Evolutionary conservation across 1,140 invertebrate genomes (phyloP).

Genomic region (Leptinotarsa undecemlineata): DNA sequence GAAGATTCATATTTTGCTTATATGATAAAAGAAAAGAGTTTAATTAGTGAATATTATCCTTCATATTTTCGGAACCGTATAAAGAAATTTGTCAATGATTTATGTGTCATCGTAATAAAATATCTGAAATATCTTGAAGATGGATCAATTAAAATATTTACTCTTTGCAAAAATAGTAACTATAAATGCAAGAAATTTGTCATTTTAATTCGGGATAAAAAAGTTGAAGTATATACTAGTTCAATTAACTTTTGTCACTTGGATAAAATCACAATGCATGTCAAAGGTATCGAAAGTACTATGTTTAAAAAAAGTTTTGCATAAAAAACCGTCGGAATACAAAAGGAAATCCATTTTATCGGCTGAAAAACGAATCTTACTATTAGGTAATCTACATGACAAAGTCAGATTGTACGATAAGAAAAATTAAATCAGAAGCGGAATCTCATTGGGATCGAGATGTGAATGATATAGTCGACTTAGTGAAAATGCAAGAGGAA

Average conservation of each 20-base stretch:
- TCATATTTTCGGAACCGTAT: neutral
- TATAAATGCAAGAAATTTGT: constrained; percentile 19
- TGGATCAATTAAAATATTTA: constrained; percentile 3
- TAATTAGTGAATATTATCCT: neutral
- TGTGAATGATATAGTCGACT: constrained; percentile 22
- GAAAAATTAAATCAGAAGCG: constrained; percentile 30
- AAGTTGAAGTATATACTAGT: neutral
- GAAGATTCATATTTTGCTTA: neutral
- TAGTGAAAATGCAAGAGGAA: constrained; percentile 15
- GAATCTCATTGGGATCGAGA: constrained; percentile 5
- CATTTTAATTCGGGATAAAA: constrained; percentile 1
- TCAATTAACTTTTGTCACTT: constrained; percentile 23
- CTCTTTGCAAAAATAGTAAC: constrained; percentile 12
- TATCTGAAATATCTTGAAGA: neutral
- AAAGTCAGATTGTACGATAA: constrained; percentile 25
- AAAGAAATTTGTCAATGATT: neutral
- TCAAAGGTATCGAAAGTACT: constrained; percentile 24
- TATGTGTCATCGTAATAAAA: neutral
- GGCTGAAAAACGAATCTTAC: neutral
- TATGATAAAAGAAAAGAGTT: neutral
- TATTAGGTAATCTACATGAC: constrained; percentile 23
- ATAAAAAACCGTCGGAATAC: constrained; percentile 22
- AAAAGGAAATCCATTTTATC: constrained; percentile 11
- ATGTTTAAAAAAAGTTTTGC: constrained; percentile 17
- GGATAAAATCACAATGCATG: neutral